Percentiles rank a stretch among this genome's conserved stretches.
Evolutionary conservation across 2,797 vertebrate species (phyloP).

Genomic region (Eurystomus glaucurus): DNA sequence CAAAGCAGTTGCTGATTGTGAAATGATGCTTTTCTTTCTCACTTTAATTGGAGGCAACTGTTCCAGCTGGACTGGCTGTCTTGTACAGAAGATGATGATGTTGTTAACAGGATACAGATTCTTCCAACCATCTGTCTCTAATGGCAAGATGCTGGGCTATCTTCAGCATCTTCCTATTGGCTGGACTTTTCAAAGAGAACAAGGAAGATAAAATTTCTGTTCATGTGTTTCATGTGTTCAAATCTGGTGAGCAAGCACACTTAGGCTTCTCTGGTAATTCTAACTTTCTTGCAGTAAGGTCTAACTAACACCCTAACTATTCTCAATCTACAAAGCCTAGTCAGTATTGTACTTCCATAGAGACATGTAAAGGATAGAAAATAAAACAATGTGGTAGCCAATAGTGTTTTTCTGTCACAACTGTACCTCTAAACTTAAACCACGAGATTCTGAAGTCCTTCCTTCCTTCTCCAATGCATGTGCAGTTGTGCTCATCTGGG

Average conservation of each 20-base stretch:
- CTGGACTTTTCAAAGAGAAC: not conserved
- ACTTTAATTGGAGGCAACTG: slow-evolving; percentile 38
- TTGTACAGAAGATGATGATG: not conserved
- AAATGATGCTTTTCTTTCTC: not conserved
- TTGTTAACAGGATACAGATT: slow-evolving; percentile 21
- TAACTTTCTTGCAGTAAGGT: not conserved
- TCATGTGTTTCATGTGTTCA: not conserved
- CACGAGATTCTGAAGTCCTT: not conserved
- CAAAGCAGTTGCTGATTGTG: not conserved
- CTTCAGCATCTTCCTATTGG: not conserved
- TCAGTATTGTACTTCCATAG: not conserved
- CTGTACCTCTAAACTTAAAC: not conserved
- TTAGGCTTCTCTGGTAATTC: not conserved
- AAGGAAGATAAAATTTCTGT: not conserved
- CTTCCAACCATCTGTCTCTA: slow-evolving; percentile 51
- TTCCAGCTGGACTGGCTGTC: slow-evolving; percentile 48
- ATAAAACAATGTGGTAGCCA: not conserved
- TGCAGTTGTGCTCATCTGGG: not conserved
- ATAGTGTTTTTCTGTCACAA: not conserved
- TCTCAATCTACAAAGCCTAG: not conserved
- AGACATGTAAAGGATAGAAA: not conserved
- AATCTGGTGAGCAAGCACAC: not conserved
- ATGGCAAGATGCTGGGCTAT: not conserved
- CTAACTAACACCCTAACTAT: not conserved
- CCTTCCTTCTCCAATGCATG: accelerated